Evolutionary conservation across 1,140 invertebrate species (phyloP).

Genomic region (Sitobion miscanthi): DNA sequence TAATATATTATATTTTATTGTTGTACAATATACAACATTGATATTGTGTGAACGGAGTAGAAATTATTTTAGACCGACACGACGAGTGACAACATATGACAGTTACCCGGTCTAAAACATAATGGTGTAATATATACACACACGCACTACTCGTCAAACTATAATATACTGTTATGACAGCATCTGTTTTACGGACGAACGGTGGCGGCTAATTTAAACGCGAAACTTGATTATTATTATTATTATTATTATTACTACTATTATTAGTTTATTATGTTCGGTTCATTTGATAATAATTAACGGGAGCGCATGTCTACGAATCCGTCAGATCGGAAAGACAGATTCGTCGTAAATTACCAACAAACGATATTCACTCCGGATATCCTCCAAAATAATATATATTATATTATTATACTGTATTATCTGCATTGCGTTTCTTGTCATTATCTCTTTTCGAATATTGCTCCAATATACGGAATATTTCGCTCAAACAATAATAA

Average conservation of each 20-base stretch:
- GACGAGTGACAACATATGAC: neutral
- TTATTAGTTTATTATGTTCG: constrained; percentile 19
- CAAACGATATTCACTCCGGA: neutral
- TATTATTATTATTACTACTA: neutral
- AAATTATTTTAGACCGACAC: neutral
- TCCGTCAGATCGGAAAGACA: neutral
- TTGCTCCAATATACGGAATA: neutral
- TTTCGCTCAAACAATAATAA: neutral
- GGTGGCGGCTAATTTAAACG: neutral
- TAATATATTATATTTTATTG: neutral
- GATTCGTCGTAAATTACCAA: neutral
- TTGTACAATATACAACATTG: neutral
- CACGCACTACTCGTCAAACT: neutral
- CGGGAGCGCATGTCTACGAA: neutral
- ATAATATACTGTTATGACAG: neutral
- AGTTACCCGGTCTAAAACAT: neutral
- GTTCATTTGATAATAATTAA: neutral
- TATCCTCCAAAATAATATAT: neutral
- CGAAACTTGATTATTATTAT: neutral
- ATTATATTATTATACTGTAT: neutral
- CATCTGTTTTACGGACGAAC: neutral
- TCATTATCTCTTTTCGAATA: neutral
- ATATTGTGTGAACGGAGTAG: neutral
- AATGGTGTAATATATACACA: neutral
- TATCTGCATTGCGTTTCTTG: neutral